Conservation (phyloP, 2,888 invertebrate genomes). For the Trachelus tabidus region DNA sequence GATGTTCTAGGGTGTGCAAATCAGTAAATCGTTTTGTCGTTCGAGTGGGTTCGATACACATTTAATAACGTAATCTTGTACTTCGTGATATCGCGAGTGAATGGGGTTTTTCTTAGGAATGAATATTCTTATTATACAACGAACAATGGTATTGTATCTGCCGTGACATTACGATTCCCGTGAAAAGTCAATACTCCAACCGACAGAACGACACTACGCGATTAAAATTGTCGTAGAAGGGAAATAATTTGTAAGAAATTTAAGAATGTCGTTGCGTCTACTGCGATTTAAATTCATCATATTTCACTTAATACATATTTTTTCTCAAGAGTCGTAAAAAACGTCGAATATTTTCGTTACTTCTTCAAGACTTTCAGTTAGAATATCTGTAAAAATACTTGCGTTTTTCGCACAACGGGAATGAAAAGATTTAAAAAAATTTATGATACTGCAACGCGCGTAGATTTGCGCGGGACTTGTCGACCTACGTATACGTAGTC, state of each 20-base stretch:
- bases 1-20: neutral
- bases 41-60: slow-evolving; percentile 1
- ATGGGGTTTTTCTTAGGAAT: neutral
- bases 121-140: neutral
- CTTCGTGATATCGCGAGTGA: slow-evolving; percentile 6
- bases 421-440: neutral
- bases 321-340: neutral
- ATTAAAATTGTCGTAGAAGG: neutral
- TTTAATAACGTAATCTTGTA: neutral
- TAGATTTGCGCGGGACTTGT: slow-evolving; percentile 2
- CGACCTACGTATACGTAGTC: slow-evolving; percentile 4
- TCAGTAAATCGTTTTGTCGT: slow-evolving; percentile 2
- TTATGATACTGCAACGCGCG: neutral
- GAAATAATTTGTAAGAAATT: neutral
- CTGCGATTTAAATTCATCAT: neutral
- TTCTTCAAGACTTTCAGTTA: neutral
- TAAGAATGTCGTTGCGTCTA: too few species aligned
- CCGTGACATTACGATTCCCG: neutral
- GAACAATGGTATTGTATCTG: neutral
- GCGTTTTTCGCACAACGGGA: neutral
- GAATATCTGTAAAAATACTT: neutral
- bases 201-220: neutral
- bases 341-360: neutral
- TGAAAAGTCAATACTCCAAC: neutral
- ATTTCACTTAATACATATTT: neutral